Conservation (phyloP, 2,888 invertebrate species). For the Acronicta alni region DNA sequence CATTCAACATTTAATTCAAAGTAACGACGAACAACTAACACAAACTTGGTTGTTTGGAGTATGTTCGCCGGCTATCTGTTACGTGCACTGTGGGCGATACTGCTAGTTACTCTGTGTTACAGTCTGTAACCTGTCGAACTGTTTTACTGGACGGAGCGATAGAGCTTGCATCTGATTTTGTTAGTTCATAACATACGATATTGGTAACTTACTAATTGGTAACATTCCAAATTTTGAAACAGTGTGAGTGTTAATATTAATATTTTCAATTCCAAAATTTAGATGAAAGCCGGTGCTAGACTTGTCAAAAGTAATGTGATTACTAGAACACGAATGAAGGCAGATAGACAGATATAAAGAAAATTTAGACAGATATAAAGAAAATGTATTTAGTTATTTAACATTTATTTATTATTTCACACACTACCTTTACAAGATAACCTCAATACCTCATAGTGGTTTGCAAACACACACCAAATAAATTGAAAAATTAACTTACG, state of each 20-base stretch:
- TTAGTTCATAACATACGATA: constrained; percentile 6
- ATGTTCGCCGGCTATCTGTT: constrained; percentile 47
- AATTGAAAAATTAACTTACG: no score
- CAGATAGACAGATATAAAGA: no score
- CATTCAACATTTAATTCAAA: constrained; percentile 37
- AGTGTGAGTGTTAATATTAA: background rate
- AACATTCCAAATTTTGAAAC: background rate
- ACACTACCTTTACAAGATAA: no score
- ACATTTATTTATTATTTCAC: no score
- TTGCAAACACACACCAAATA: no score
- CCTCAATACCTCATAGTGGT: no score
- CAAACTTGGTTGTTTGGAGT: constrained; percentile 37
- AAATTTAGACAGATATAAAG: no score
- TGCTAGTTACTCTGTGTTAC: constrained; percentile 35
- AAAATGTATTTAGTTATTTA: no score
- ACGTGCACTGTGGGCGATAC: constrained; percentile 31
- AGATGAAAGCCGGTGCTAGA: no score
- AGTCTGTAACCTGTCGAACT: constrained; percentile 50
- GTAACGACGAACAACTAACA: constrained; percentile 23
- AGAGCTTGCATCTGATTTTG: constrained; percentile 22
- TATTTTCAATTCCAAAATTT: no score
- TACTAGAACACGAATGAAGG: no score
- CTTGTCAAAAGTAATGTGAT: no score
- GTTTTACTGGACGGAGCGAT: constrained; percentile 13
- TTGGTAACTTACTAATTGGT: background rate